Evolutionary conservation across 1,140 invertebrate genomes (phyloP).

Genomic region (Eulimnadia texana): DNA sequence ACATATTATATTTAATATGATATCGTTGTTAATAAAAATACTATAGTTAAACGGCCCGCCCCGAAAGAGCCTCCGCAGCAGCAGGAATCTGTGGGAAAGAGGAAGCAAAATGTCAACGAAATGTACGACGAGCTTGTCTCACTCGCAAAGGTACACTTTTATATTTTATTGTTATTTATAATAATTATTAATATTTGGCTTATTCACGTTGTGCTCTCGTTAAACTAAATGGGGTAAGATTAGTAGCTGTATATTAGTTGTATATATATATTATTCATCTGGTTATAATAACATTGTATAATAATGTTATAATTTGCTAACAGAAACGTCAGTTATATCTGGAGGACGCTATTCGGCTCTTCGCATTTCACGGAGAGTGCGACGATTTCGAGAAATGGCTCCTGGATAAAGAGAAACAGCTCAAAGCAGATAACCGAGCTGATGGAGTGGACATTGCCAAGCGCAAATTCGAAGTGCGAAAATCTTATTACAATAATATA

Average conservation of each 20-base stretch:
- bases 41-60: not conserved
- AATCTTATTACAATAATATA: not conserved
- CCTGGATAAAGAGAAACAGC: constrained; percentile 79
- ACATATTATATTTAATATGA: not conserved
- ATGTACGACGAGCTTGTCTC: constrained; percentile 67
- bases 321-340: constrained; percentile 61
- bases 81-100: constrained; percentile 62
- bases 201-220: no score
- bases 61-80: constrained; percentile 9
- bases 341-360: constrained; percentile 83
- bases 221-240: not conserved
- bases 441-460: constrained; percentile 88
- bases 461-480: constrained; percentile 72
- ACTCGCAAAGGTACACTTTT: constrained; percentile 42
- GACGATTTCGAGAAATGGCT: constrained; percentile 97
- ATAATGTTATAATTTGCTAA: constrained; percentile 5
- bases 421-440: constrained; percentile 64
- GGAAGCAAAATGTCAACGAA: constrained; percentile 61
- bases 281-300: constrained; percentile 3
- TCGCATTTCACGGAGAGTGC: constrained; percentile 91
- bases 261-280: not conserved
- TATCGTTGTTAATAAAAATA: not conserved
- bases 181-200: no score
- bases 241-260: not conserved
- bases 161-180: not conserved